These are phyloP conservation scores for Amphimedon queenslandica DNA, from an alignment of 37 sponge, comb jelly and placozoan species.

Conservation along the genomic window DNA sequence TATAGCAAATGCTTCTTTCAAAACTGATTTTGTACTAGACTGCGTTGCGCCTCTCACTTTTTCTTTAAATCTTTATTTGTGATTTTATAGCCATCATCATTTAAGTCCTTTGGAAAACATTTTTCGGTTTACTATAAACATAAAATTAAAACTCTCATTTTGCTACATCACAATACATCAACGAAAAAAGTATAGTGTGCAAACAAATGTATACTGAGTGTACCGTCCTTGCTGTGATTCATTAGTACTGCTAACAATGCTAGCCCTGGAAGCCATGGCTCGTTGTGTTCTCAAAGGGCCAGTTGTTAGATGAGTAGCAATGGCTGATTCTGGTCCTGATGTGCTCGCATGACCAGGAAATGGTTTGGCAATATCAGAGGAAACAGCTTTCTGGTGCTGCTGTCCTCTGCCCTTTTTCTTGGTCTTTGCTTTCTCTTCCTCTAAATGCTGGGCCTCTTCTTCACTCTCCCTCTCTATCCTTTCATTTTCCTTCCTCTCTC, in stretches of 20 bases:
- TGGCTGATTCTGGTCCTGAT: constrained; percentile 8
- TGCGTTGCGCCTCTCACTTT: no score
- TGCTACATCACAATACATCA: no score
- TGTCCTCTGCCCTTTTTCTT: constrained; percentile 6
- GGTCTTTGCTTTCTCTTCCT: constrained; percentile 41
- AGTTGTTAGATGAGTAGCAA: background rate
- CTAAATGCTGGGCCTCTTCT: constrained; percentile 34
- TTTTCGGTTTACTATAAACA: no score
- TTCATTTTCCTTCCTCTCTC: constrained; percentile 35
- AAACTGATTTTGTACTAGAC: no score
- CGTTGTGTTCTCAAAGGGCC: background rate
- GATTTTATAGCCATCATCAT: background rate
- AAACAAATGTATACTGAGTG: no score
- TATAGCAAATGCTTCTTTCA: no score
- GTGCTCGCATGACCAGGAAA: background rate
- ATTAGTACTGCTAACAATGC: constrained; percentile 12
- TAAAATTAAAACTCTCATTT: no score
- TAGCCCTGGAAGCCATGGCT: constrained; percentile 21
- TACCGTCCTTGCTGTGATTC: no score
- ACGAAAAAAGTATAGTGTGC: no score
- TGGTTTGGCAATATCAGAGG: background rate
- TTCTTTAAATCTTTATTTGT: no score
- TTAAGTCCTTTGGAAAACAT: no score
- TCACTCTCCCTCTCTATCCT: constrained; percentile 17
- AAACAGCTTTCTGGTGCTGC: no score